Base-by-base conservation (phyloP, 2,888 invertebrate species). In the Synanthedon andrenaeformis region DNA sequence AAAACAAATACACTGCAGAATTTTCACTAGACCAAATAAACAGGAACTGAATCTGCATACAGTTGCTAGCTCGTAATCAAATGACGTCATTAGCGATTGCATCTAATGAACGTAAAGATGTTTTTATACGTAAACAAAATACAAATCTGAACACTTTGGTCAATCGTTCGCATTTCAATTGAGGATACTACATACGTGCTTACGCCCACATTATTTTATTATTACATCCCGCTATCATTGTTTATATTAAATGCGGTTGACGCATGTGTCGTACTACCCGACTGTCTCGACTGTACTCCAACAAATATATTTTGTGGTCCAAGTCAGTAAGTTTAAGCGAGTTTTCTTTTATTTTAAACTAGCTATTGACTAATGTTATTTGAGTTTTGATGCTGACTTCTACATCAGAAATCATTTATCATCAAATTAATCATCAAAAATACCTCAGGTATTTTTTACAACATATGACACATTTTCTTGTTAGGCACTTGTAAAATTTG, bases 231-330 rank as follows among this genome's bases (percentile, higher is more conserved):
- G 45, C 17, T 49, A 49, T 49, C 51, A 53, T 53, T 53, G 53
- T 55, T 55, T 55, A 55, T 49, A 49, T 55, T 55, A 55, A 48
- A 49, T 42, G 52, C 42, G 19, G 51, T 48, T 45, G 55, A 55
- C 53, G 23, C 51, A 23, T 51, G 23, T 19, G 52, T 49, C 42
- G 42, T 45, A 45, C 45, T 10, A 35, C 35, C 35, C 35, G 45
- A 45, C 45, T 14, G 45, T 45, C 13, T 45, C 45, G 45, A 6
- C 45, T 45, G 45, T 3, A 45, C 14, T 13, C 14, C 45, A 13
- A 12, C 45, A 13, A 14, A n/a, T 45, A n/a, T 45, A 35, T 35
- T 23, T 5, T 45, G n/a, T n/a, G 12, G 45, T 45, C 6, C 45
- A 45, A 45, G 45, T 45, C 45, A 45, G 6, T 14, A 45, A 45